Base-by-base conservation (phyloP, 1,140 invertebrate genomes). In the Lucilia sericata region DNA sequence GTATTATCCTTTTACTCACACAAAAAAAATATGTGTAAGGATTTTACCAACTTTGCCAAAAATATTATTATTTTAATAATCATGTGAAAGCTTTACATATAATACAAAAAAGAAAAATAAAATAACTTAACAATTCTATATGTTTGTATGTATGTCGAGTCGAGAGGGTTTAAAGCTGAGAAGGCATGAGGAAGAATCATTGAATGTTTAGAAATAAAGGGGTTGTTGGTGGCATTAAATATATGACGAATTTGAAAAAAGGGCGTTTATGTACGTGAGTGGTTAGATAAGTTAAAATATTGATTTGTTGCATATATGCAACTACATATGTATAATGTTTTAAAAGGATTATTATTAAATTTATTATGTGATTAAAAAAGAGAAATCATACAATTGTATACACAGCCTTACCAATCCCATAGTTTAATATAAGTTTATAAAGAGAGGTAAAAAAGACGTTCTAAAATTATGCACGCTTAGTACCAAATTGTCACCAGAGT, bases 61-160 rank as follows among this genome's bases (percentile, higher is more conserved):
- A 80, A 80, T 80, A 51, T 80, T 80, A 80, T 80, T 80, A 80
- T 42, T 42, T 7, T 25, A 25, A 80, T 80, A 49, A 80, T 80
- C 42, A 80, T 80, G 25, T 80, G 76, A 80, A 80, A 80, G 76
- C 47, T 80, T n/a, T 80, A 80, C 51, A 36, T n/a, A 14, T 13
- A 17, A 42, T 12, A 36, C 74, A 76, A n/a, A 76, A 1, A 47
- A n/a, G n/a, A 9, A 78, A 78, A 75, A 78, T 19, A 78, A 75
- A 34, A 75, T 12, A 42, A 76, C 74, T 14, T 14, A 75, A 75
- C 74, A 75, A n/a, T 14, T 0, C 5, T 14, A 60, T 30, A 30
- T 30, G 25, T 30, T 2, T n/a, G 17, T n/a, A 7, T 7, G 14
- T 42, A 5, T 8, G 10, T 42, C 42, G 42, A 42, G 42, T 42